Evolutionary conservation across 1,140 invertebrate species (phyloP), one percentile per base, ranked within the genome.

Genomic region (Drosophila prosaltans): DNA sequence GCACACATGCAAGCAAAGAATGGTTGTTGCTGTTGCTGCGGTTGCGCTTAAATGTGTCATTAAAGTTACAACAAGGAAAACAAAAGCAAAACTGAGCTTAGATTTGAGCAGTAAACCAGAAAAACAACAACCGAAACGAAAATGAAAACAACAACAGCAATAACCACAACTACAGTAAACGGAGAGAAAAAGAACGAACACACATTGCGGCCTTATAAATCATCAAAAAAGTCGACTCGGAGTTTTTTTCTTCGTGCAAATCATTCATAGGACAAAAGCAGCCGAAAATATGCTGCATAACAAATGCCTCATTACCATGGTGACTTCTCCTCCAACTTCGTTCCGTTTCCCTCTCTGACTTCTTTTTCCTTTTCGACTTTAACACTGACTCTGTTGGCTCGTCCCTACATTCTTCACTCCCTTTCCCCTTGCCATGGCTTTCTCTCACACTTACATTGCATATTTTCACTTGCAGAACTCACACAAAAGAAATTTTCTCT

Each of bases 11-110:
- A 51, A 24, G 24, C 45, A 51, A 51, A 26, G 21, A 26, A 51
- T 69, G 70, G 68, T 55, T 74, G 81, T 67, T 86, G 74, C 72
- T 75, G 74, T 75, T 85, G 78, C 66, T 85, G 82, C 83, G 82
- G 82, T 86, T 77, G 69, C 72, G 79, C 75, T 86, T 86, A 86
- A 86, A 88, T 86, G 79, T 78, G 82, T 74, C 79, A 82, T 86
- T 86, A 86, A 81, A 73, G 62, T 80, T 54, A 66, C 64, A 72
- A 55, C 51, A 59, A 63, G 6, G 65, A 69, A 28, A 69, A 67
- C 64, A 78, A 68, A 30, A 60, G 43, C 4, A 45, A 61, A 57
- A 69, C 61, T 40, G 58, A 68, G 70, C 81, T 86, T 82, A 82
- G 82, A 85, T 79, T 79, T 82, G 54, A 54, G 65, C 45, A 64